Percentiles rank a stretch among this genome's conserved stretches.
These are phyloP conservation scores for Alexandromys oeconomus DNA, from an alignment of 2,797 vertebrate genomes.

Conservation along the genomic window DNA sequence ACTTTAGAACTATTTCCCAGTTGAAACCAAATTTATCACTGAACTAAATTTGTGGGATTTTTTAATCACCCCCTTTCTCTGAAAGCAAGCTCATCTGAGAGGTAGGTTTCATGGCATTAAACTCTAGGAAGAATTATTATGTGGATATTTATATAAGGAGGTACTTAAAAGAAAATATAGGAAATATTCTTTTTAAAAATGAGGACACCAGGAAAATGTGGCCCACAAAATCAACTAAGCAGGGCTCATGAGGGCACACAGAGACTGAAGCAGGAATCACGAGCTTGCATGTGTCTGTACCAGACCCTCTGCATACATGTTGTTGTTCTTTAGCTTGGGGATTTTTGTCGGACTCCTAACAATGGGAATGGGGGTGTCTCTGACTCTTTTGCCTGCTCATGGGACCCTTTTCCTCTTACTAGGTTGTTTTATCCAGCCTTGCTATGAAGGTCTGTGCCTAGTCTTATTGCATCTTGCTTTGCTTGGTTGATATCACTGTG, in stretches of 20 bases:
- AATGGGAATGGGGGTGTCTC: no score
- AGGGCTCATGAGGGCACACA: not conserved
- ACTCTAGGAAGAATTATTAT: constrained; percentile 38
- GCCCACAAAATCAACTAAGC: not conserved
- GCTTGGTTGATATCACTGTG: fast-evolving
- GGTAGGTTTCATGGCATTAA: constrained; percentile 7
- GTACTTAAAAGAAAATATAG: not conserved
- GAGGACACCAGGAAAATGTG: not conserved
- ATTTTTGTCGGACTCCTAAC: not conserved
- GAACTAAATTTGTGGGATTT: constrained; percentile 45
- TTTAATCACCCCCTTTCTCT: not conserved
- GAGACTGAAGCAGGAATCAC: not conserved
- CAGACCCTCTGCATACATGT: not conserved
- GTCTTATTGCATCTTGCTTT: not conserved
- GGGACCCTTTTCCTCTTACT: not conserved
- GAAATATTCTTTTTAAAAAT: not conserved
- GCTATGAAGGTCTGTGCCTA: not conserved
- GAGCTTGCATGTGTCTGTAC: fast-evolving
- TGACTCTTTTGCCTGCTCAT: not conserved
- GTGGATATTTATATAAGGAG: not conserved
- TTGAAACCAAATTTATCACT: constrained; percentile 24
- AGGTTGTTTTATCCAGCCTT: not conserved
- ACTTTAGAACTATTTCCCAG: not conserved
- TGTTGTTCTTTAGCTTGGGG: not conserved
- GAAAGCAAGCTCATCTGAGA: constrained; percentile 53